Evolutionary conservation across 2,113 vertebrate genomes (phyloP).

Genomic region (Heterotilapia buettikoferi): DNA sequence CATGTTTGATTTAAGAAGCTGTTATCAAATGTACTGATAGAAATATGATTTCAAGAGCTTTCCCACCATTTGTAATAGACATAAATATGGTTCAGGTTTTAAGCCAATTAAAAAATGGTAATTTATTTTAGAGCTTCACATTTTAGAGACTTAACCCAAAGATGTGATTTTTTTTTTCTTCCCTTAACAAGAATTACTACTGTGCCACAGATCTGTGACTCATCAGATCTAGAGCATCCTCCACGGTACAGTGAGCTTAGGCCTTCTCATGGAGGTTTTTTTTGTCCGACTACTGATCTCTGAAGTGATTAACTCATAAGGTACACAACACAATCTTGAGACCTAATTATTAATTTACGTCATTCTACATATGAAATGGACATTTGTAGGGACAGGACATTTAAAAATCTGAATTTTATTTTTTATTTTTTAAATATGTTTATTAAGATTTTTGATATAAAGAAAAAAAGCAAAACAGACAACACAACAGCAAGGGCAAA

Average conservation of each 20-base stretch:
- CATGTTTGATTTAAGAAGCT: background rate
- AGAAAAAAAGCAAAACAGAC: background rate
- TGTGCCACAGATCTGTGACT: background rate
- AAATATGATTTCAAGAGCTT: background rate
- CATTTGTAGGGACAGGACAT: background rate
- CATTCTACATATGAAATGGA: background rate
- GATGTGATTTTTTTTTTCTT: too few relatives aligned
- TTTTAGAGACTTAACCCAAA: background rate
- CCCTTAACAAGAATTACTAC: background rate
- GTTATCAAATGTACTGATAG: background rate
- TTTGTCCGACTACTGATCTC: background rate
- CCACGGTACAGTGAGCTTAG: constrained; percentile 22
- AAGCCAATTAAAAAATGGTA: background rate
- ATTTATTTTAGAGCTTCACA: background rate
- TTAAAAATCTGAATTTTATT: background rate
- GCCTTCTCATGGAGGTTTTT: background rate
- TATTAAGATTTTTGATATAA: background rate
- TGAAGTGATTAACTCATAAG: background rate
- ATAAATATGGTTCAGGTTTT: background rate
- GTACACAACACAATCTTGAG: background rate
- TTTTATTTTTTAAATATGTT: background rate
- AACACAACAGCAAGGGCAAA: too few relatives aligned
- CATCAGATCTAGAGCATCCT: constrained; percentile 14
- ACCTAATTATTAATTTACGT: background rate
- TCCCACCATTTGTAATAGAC: background rate